Evolutionary conservation across 2,113 vertebrate genomes (phyloP).

Genomic region (Centrocercus urophasianus): DNA sequence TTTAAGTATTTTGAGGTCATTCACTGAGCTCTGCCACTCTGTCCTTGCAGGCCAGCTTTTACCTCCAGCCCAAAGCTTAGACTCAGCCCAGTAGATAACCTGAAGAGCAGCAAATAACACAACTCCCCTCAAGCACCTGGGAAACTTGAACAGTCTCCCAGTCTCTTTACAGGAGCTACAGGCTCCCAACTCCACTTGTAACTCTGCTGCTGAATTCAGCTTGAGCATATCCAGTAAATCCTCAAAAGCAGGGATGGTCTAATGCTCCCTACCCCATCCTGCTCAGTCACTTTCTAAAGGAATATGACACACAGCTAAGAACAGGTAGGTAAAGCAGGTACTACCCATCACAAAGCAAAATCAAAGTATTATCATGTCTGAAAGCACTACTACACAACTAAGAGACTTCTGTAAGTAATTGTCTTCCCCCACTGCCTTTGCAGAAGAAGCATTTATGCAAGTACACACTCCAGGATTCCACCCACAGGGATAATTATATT

Average conservation of each 20-base stretch:
- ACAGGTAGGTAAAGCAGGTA: background rate
- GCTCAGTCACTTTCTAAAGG: background rate
- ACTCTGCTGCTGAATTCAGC: background rate
- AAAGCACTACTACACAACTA: background rate
- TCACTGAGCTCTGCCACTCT: background rate
- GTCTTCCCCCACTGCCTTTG: background rate
- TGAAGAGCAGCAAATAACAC: background rate
- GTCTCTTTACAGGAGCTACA: background rate
- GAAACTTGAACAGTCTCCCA: background rate
- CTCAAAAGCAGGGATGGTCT: background rate
- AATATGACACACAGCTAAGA: background rate
- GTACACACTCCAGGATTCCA: background rate
- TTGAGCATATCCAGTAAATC: background rate
- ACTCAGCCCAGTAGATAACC: slow-evolving; percentile 1
- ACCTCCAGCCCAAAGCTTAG: background rate
- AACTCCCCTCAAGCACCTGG: background rate
- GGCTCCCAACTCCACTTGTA: background rate
- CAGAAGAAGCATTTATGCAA: background rate
- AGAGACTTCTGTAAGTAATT: background rate
- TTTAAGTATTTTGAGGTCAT: background rate
- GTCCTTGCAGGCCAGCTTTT: background rate
- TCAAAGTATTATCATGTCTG: background rate
- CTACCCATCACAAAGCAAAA: background rate
- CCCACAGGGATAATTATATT: background rate
- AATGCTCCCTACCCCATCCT: background rate